These are phyloP conservation scores for Phymastichus coffea DNA, from an alignment of 1,140 invertebrate species.

Conservation along the genomic window DNA sequence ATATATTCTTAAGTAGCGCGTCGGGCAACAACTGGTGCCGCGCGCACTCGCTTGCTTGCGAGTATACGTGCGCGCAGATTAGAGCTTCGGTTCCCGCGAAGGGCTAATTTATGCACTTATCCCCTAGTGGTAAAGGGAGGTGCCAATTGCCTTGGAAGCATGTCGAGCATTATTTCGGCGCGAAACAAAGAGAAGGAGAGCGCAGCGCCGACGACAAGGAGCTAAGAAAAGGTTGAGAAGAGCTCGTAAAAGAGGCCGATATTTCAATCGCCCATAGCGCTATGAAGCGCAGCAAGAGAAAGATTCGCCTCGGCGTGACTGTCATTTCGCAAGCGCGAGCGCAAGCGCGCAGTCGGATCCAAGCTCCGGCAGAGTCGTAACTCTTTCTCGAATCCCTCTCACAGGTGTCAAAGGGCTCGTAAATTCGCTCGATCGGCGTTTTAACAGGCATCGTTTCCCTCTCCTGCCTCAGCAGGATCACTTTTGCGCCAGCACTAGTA, in stretches of 20 bases:
- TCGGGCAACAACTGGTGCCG: background rate
- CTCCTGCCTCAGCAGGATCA: no score
- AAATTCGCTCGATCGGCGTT: slow-evolving; percentile 19
- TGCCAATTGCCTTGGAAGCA: slow-evolving; percentile 2
- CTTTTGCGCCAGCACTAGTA: no score
- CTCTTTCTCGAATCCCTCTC: slow-evolving; percentile 1
- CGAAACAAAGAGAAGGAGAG: background rate
- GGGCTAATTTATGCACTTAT: slow-evolving; percentile 19
- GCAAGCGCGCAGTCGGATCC: no score
- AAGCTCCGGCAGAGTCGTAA: background rate
- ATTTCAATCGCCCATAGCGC: slow-evolving; percentile 20
- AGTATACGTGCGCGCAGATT: no score
- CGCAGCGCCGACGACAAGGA: background rate
- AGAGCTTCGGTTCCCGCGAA: no score
- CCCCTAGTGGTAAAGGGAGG: background rate
- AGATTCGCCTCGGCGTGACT: no score
- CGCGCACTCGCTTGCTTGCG: background rate
- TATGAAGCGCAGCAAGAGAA: no score
- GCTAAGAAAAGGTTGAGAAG: background rate
- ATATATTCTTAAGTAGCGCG: background rate
- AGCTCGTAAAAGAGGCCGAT: background rate
- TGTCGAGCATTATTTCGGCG: no score
- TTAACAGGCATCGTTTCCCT: no score
- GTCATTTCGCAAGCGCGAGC: slow-evolving; percentile 11
- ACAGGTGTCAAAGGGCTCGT: slow-evolving; percentile 27